Evolutionary conservation across 2,888 invertebrate genomes (phyloP).

Genomic region (Capitulum mitella): DNA sequence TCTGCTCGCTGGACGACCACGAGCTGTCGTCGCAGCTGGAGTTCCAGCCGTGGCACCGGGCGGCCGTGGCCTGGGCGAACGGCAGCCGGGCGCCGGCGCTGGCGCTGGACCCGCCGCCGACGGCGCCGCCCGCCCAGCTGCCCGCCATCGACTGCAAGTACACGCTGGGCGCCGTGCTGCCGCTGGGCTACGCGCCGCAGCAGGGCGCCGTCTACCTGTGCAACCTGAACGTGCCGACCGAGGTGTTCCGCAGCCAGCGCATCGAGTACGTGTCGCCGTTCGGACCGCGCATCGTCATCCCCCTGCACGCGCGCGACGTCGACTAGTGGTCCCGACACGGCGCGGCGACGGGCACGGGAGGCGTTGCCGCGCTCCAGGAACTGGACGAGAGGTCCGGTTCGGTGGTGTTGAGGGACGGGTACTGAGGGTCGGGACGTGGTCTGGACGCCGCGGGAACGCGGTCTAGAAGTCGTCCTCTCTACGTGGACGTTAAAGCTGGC

Average conservation of each 20-base stretch:
- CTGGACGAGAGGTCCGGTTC: too few species aligned
- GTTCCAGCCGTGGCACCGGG: slow-evolving; percentile 45
- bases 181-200: slow-evolving; percentile 55
- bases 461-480: too few species aligned
- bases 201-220: slow-evolving; percentile 73
- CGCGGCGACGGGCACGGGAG: too few species aligned
- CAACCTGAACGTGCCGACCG: slow-evolving; percentile 71
- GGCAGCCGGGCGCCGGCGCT: slow-evolving; percentile 63
- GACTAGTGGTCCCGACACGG: too few species aligned
- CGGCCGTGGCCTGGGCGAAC: slow-evolving; percentile 60
- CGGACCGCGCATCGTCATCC: slow-evolving; percentile 71
- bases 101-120: slow-evolving; percentile 63
- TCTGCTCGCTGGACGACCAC: slow-evolving; percentile 43
- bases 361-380: too few species aligned
- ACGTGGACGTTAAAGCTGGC: too few species aligned
- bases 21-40: slow-evolving; percentile 35
- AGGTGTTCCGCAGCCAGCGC: slow-evolving; percentile 64
- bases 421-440: too few species aligned
- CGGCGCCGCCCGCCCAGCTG: slow-evolving; percentile 46
- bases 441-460: too few species aligned
- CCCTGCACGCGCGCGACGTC: slow-evolving; percentile 50
- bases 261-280: slow-evolving; percentile 78
- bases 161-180: slow-evolving; percentile 62
- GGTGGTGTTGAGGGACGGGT: too few species aligned
- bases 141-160: slow-evolving; percentile 57